Percentiles rank a stretch among this genome's conserved stretches.
These are phyloP conservation scores for Carettochelys insculpta DNA, from an alignment of 2,113 vertebrate species.

Conservation along the genomic window DNA sequence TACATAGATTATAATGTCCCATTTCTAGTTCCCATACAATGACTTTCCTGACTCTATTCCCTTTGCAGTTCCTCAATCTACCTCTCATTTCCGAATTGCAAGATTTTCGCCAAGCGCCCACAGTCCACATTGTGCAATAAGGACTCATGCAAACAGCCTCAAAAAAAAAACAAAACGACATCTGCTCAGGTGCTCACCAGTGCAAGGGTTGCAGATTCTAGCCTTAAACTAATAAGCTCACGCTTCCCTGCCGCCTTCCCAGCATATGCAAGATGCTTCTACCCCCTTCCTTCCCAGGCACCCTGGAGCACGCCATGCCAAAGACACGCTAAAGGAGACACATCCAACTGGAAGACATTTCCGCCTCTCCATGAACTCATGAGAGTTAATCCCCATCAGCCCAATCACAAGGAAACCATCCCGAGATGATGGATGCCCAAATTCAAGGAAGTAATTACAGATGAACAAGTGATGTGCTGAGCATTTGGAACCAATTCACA, in stretches of 20 bases:
- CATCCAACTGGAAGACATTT: not conserved
- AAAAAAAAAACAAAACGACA: not conserved
- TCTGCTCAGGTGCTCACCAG: not conserved
- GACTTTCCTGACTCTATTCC: not conserved
- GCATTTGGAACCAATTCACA: constrained; percentile 71
- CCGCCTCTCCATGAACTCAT: not conserved
- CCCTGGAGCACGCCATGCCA: not conserved
- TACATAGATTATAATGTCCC: not conserved
- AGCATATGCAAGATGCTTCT: not conserved
- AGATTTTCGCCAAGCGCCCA: not conserved
- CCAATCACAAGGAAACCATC: constrained; percentile 60
- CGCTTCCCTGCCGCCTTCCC: not conserved
- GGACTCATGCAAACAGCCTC: not conserved
- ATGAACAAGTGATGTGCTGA: constrained; percentile 61
- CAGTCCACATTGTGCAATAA: not conserved
- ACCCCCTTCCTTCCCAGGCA: accelerated
- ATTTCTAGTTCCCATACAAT: not conserved
- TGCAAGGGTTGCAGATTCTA: not conserved
- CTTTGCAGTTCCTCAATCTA: not conserved
- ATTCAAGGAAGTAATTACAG: constrained; percentile 70
- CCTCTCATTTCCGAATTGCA: not conserved
- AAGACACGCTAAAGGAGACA: not conserved
- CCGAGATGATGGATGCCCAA: constrained; percentile 52
- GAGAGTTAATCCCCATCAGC: not conserved
- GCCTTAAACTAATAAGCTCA: not conserved